Evolutionary conservation across 2,888 invertebrate genomes (phyloP).

Genomic region (Linnaemya tessellans): DNA sequence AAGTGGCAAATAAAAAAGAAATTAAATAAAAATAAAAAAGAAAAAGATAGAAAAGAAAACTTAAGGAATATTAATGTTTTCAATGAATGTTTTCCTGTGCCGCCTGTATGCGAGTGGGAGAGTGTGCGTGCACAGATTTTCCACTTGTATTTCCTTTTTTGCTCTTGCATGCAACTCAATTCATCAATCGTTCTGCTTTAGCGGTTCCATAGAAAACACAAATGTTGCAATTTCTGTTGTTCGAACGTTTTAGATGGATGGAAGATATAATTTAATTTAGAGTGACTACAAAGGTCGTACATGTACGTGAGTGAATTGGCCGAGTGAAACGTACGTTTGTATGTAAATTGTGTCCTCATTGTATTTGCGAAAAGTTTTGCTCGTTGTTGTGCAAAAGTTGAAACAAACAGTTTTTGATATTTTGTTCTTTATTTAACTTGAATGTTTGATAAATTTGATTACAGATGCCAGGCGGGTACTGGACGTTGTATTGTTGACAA

Average conservation of each 20-base stretch:
- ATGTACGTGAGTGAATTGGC: neutral
- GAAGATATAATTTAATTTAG: conserved; percentile 66
- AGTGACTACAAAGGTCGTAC: conserved; percentile 27
- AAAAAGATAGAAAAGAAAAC: conserved; percentile 15
- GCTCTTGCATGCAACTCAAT: neutral
- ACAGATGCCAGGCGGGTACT: conserved; percentile 99
- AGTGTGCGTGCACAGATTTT: neutral
- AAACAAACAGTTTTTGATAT: conserved; percentile 38
- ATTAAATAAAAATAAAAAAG: neutral
- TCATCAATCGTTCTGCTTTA: conserved; percentile 63
- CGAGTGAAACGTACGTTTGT: neutral
- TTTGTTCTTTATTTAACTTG: conserved; percentile 44
- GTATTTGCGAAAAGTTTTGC: neutral
- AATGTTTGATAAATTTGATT: conserved; percentile 70
- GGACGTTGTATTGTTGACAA: conserved; percentile 99
- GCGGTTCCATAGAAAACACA: conserved; percentile 66
- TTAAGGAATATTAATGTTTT: conserved; percentile 38
- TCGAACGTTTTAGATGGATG: conserved; percentile 26
- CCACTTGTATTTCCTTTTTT: neutral
- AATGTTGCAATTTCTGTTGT: conserved; percentile 71
- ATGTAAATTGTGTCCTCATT: conserved; percentile 41
- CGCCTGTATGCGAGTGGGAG: neutral
- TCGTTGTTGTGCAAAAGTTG: neutral
- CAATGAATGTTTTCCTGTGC: neutral
- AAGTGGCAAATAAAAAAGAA: conserved; percentile 65